Percentiles rank a stretch among this genome's conserved stretches.
Conservation (phyloP, 1,140 invertebrate species). For the Panonychus citri region DNA sequence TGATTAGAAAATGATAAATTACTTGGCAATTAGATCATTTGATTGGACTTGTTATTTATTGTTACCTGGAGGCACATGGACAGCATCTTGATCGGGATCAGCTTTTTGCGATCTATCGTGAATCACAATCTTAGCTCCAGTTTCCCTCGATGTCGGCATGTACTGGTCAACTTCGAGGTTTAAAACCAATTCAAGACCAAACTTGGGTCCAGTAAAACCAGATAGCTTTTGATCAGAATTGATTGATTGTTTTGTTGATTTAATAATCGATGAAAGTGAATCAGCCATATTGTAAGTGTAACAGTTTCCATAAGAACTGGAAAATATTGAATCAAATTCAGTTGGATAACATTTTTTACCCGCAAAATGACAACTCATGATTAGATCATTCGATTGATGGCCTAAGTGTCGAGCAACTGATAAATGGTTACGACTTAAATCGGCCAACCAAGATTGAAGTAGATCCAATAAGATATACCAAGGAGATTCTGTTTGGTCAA, state of each 20-base stretch:
- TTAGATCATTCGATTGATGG: conserved; percentile 5
- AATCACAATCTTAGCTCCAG: conserved; percentile 17
- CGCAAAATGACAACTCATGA: conserved; percentile 7
- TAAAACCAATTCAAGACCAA: conserved; percentile 20
- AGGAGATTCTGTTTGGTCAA: conserved; percentile 5
- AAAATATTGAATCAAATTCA: conserved; percentile 7
- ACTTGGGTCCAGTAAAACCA: conserved; percentile 11
- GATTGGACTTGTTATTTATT: no score
- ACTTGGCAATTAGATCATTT: no score
- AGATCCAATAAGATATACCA: conserved; percentile 10
- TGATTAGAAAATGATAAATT: not conserved
- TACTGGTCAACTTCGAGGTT: conserved; percentile 22
- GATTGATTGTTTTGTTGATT: no score
- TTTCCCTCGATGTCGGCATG: conserved; percentile 18
- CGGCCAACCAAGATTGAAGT: conserved; percentile 8
- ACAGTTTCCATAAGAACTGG: conserved; percentile 11
- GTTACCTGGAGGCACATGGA: conserved; percentile 9
- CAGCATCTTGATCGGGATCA: conserved; percentile 12
- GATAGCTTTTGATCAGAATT: not conserved
- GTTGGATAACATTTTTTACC: conserved; percentile 2
- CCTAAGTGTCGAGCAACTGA: conserved; percentile 3
- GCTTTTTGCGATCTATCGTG: conserved; percentile 1
- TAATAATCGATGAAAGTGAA: no score
- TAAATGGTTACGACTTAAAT: conserved; percentile 4
- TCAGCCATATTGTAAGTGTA: conserved; percentile 9